Evolutionary conservation across 2,888 invertebrate genomes (phyloP), one percentile per base, ranked within the genome.

Genomic region (Hydroisotoma schaefferi): DNA sequence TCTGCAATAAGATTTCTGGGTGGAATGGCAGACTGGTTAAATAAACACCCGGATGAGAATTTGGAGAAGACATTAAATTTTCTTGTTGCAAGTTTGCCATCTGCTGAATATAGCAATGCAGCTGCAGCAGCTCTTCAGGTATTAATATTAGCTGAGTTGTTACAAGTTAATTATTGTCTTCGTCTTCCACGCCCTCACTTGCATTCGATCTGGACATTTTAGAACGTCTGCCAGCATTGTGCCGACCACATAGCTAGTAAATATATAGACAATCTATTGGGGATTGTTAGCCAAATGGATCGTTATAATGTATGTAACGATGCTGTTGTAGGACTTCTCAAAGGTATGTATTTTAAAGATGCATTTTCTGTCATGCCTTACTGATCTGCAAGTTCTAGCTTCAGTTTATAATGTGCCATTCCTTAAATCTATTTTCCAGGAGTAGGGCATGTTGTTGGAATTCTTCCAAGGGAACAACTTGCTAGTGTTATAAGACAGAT

Each of bases 201-300:
- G 15, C 33, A 6, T 33, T 46, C 20, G 23, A 44, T 48, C 37
- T 46, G 29, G 5, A n/a, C n/a, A n/a, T n/a, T 60, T 1, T 89
- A 92, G 78, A 88, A 83, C 74, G 88, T 95, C 68, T 94, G 94
- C 76, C 83, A 85, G 53, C 84, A 87, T 18, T 94, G 94, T 75
- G 84, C 87, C 44, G 79, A 82, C 55, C 87, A 88, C 73, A 91
- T 94, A 85, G 81, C 84, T 1, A 68, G 71, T 10, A 76, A 81
- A 15, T 90, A 92, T 77, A 85, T 89, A 57, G 80, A 82, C 33
- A 82, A 86, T 33, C 79, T 94, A 59, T 57, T 91, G 72, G 84
- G 86, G 74, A 85, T 91, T 44, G 83, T 87, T n/a, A 83, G 84
- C 57, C 85, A 84, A 61, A 77, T 87, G 49, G 89, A 89, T 74